These are phyloP conservation scores for Tenualosa thibaudeaui DNA, from an alignment of 2,797 vertebrate genomes.

Conservation along the genomic window DNA sequence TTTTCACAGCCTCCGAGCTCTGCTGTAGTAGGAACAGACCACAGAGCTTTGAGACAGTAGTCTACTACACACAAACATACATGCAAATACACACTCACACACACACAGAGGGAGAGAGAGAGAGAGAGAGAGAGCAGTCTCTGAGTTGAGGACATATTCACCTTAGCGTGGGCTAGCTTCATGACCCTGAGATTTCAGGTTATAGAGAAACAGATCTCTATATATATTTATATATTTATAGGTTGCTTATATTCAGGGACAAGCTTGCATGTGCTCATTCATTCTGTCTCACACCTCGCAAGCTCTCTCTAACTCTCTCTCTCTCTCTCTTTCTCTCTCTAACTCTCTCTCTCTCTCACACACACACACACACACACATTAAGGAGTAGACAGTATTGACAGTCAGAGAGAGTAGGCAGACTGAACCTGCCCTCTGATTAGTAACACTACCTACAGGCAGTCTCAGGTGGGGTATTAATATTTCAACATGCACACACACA, in stretches of 20 bases:
- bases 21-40: background rate
- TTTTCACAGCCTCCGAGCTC: background rate
- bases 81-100: conserved; percentile 16
- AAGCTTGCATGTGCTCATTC: background rate
- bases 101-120: background rate
- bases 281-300: background rate
- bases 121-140: background rate
- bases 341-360: background rate
- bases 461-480: conserved; percentile 3
- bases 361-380: background rate
- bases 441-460: conserved; percentile 15
- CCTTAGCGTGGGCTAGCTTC: background rate
- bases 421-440: background rate
- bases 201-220: background rate
- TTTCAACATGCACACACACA: background rate
- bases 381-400: background rate
- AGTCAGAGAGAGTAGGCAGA: conserved; percentile 9
- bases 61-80: conserved; percentile 18
- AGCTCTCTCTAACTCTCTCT: background rate
- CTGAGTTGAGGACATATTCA: background rate
- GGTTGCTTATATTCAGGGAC: background rate
- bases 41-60: background rate
- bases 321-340: background rate
- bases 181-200: background rate
- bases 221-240: background rate